Evolutionary conservation across 1,140 invertebrate genomes (phyloP).

Genomic region (Goniozus legneri): DNA sequence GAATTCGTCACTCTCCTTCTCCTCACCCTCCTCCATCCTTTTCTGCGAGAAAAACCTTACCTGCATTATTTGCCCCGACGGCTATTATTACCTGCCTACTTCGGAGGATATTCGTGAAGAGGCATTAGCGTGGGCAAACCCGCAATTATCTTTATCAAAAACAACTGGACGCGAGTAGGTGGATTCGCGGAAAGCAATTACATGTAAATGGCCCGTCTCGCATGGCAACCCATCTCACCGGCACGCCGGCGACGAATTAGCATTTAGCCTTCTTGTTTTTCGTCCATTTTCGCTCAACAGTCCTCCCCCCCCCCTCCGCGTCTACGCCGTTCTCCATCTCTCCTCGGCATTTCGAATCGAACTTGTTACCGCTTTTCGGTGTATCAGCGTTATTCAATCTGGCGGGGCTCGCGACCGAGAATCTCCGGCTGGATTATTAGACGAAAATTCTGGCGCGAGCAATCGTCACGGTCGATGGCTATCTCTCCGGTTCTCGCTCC

Average conservation of each 20-base stretch:
- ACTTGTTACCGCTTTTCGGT: too few relatives aligned
- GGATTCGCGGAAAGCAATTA: slow-evolving; percentile 51
- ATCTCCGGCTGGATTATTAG: not conserved
- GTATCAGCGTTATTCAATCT: too few relatives aligned
- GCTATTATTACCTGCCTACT: slow-evolving; percentile 39
- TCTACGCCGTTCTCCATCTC: not conserved
- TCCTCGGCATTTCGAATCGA: not conserved
- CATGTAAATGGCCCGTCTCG: slow-evolving; percentile 44
- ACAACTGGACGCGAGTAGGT: slow-evolving; percentile 47
- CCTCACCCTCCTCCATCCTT: too few relatives aligned
- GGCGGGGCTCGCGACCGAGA: too few relatives aligned
- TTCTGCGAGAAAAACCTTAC: too few relatives aligned
- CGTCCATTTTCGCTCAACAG: not conserved
- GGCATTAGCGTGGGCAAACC: slow-evolving; percentile 46
- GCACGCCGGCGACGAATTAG: slow-evolving; percentile 45
- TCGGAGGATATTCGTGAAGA: slow-evolving; percentile 40
- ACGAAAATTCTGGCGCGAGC: not conserved
- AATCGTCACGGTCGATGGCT: too few relatives aligned
- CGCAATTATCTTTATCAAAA: slow-evolving; percentile 52
- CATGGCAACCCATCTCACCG: slow-evolving; percentile 19
- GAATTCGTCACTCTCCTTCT: too few relatives aligned
- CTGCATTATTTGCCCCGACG: slow-evolving; percentile 27
- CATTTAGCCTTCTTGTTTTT: slow-evolving; percentile 28
- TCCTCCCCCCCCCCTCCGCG: not conserved
- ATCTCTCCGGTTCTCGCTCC: too few relatives aligned